phyloP scores from a whole-genome alignment of 2,888 invertebrate species.

The Drosophila pseudotalamancana region DNA sequence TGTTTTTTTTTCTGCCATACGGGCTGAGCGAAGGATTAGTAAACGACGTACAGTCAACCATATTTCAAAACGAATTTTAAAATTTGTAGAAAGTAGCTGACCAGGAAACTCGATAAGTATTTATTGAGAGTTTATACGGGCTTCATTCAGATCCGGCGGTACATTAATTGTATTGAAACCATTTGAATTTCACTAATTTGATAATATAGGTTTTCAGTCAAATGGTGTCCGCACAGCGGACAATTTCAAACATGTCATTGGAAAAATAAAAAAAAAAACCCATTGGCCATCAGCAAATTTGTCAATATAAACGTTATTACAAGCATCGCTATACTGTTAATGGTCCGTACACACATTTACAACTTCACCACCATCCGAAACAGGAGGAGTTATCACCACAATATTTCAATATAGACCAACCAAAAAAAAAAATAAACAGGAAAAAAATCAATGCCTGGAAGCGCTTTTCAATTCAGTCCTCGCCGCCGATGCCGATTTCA shows the following conservation, averaged over 20 bases:
- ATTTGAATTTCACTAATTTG: conserved; percentile 5
- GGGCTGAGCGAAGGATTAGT: too few relatives aligned
- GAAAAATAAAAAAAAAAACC: conserved; percentile 22
- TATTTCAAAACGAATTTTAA: too few relatives aligned
- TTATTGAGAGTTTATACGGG: too few relatives aligned
- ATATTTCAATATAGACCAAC: conserved; percentile 28
- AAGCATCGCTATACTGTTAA: conserved; percentile 60
- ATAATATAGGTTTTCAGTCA: conserved; percentile 10
- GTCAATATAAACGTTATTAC: conserved; percentile 72
- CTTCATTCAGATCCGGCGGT: too few relatives aligned
- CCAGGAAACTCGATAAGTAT: too few relatives aligned
- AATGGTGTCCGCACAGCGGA: conserved; percentile 15
- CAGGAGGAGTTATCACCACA: conserved; percentile 37
- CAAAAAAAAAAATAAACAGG: conserved; percentile 12
- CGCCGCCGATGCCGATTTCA: conserved; percentile 41
- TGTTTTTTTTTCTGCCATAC: too few relatives aligned
- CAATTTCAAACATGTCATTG: conserved; percentile 52
- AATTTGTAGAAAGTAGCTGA: too few relatives aligned
- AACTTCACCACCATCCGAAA: conserved; percentile 15
- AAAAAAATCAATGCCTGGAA: conserved; percentile 40
- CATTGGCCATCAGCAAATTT: conserved; percentile 61
- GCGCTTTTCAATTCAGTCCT: conserved; percentile 66
- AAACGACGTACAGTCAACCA: too few relatives aligned
- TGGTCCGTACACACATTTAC: conserved; percentile 40
- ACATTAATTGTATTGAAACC: neutral